Conservation (phyloP, 2,113 vertebrate genomes). For the Neotoma lepida region DNA sequence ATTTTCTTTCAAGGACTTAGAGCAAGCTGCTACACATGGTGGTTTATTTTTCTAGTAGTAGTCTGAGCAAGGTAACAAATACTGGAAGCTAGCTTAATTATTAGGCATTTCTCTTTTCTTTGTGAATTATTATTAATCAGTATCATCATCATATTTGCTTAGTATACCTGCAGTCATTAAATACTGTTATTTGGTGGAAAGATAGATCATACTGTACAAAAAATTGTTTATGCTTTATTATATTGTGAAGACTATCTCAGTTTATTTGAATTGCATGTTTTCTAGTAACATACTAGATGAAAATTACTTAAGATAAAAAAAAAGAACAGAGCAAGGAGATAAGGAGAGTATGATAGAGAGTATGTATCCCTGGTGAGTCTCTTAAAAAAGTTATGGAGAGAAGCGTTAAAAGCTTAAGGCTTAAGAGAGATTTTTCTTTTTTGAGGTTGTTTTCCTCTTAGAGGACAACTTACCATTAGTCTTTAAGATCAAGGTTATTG, state of each 20-base stretch:
- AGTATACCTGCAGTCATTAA: slow-evolving; percentile 42
- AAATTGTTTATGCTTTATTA: slow-evolving; percentile 25
- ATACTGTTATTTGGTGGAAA: slow-evolving; percentile 27
- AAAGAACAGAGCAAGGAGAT: neutral
- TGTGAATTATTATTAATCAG: neutral
- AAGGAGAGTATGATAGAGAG: neutral
- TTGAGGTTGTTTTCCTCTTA: neutral
- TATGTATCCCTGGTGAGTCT: neutral
- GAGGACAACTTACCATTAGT: neutral
- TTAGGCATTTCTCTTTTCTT: slow-evolving; percentile 5
- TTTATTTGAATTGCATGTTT: slow-evolving; percentile 56
- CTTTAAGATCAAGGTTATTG: slow-evolving; percentile 27
- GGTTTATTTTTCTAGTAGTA: slow-evolving; percentile 42
- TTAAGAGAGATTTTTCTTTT: neutral
- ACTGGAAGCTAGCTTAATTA: slow-evolving; percentile 49
- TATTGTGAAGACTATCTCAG: neutral
- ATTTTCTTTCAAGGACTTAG: slow-evolving; percentile 48
- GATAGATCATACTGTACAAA: neutral
- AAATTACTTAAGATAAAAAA: slow-evolving; percentile 33
- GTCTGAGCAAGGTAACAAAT: slow-evolving; percentile 31
- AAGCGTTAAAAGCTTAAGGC: neutral
- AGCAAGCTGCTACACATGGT: slow-evolving; percentile 4
- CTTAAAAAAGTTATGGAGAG: neutral
- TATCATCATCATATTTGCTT: slow-evolving; percentile 15
- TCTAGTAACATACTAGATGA: slow-evolving; percentile 32